A percentile compares a stretch with the other conserved stretches of the same genome.
Evolutionary conservation across 2,888 invertebrate species (phyloP).

Genomic region (Metopia argyrocephala): DNA sequence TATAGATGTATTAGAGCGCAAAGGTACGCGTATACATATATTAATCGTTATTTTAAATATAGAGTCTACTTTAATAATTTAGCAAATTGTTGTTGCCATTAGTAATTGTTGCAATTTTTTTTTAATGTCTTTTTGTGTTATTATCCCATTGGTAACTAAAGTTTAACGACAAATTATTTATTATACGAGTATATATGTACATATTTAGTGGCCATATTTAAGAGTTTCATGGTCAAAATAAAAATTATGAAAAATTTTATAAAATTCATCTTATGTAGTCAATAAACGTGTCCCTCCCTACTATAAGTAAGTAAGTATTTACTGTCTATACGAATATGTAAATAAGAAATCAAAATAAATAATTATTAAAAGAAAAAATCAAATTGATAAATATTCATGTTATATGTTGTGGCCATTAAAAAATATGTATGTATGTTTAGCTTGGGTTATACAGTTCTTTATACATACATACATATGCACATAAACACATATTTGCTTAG

Average conservation of each 20-base stretch:
- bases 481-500: not conserved
- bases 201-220: slow-evolving; percentile 2
- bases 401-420: not conserved
- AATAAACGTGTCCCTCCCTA: slow-evolving; percentile 8
- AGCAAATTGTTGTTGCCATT: not conserved
- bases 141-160: slow-evolving; percentile 18
- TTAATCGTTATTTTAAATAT: too few species aligned
- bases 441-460: too few species aligned
- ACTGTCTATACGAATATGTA: too few species aligned
- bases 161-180: not conserved
- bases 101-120: slow-evolving; percentile 37
- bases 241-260: slow-evolving; percentile 15
- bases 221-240: slow-evolving; percentile 29
- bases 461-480: too few species aligned
- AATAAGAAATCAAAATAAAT: not conserved
- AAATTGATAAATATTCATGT: slow-evolving; percentile 13
- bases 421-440: not conserved
- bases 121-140: not conserved
- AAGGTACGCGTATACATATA: too few species aligned
- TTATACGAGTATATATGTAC: slow-evolving; percentile 16
- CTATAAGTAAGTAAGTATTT: too few species aligned
- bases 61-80: too few species aligned
- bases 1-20: too few species aligned
- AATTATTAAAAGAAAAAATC: not conserved
- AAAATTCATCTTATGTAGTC: not conserved